phyloP scores from a whole-genome alignment of 2,113 vertebrate genomes.

The Lipophrys pholis region DNA sequence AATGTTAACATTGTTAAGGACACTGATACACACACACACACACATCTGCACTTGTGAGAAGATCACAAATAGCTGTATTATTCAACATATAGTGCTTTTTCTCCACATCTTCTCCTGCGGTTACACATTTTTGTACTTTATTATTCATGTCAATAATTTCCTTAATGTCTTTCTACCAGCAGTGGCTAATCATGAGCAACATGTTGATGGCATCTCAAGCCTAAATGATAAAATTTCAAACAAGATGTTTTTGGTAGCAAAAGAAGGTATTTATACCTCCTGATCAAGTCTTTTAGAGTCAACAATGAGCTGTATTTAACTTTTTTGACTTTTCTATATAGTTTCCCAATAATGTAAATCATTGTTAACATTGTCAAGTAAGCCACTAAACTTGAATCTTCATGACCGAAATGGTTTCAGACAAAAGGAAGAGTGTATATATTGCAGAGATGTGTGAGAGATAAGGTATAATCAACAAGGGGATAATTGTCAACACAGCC shows the following conservation, averaged over 20 bases:
- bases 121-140: neutral
- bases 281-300: too few species aligned
- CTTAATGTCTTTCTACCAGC: too few species aligned
- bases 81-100: too few species aligned
- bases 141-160: too few species aligned
- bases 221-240: too few species aligned
- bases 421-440: conserved; percentile 1
- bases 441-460: neutral
- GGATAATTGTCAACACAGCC: conserved; percentile 6
- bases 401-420: neutral
- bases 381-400: neutral
- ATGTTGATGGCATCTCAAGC: too few species aligned
- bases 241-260: too few species aligned
- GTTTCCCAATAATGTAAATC: too few species aligned
- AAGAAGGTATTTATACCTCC: too few species aligned
- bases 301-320: neutral
- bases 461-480: conserved; percentile 23
- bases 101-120: too few species aligned
- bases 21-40: neutral
- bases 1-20: neutral
- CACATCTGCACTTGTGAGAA: neutral
- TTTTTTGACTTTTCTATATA: neutral
- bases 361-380: neutral
- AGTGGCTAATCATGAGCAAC: too few species aligned
- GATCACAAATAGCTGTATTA: neutral